Conservation (phyloP, 2,797 vertebrate species). For the Aeoliscus strigatus region DNA sequence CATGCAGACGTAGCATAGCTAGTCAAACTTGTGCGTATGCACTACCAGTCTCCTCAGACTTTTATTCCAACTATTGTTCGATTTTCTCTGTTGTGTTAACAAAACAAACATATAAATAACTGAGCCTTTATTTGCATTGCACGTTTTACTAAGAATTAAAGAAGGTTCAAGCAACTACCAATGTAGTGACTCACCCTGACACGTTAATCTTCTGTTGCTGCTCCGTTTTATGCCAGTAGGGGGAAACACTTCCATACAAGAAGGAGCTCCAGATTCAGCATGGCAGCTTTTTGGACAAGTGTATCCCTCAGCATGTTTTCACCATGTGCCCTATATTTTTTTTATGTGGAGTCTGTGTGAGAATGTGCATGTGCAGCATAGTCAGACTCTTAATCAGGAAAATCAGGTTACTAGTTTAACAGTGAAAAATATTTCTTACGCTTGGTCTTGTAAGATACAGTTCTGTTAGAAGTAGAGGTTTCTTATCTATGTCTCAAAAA, state of each 20-base stretch:
- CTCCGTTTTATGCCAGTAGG: conserved; percentile 24
- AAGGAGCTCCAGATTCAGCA: neutral
- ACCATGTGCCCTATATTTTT: conserved; percentile 23
- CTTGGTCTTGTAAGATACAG: neutral
- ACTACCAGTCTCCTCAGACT: conserved; percentile 6
- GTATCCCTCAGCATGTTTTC: conserved; percentile 24
- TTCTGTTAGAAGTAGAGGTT: neutral
- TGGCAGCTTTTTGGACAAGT: conserved; percentile 10
- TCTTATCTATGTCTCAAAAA: neutral
- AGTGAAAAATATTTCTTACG: neutral
- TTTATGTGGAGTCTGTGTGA: conserved; percentile 22
- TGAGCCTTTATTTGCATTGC: conserved; percentile 17
- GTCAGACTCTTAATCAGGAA: conserved; percentile 4
- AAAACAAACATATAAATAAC: conserved; percentile 5
- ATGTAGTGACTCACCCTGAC: neutral
- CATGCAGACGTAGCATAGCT: conserved; percentile 37
- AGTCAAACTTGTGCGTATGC: conserved; percentile 25
- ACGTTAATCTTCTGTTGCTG: neutral
- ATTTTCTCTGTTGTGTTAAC: conserved; percentile 31
- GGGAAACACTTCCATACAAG: conserved; percentile 24
- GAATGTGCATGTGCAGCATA: conserved; percentile 9
- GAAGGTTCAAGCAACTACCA: neutral
- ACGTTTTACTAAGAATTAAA: conserved; percentile 47
- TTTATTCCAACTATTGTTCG: conserved; percentile 11
- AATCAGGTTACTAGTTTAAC: neutral